Evolutionary conservation across 64 coral and sea anemone genomes (phyloP), one percentile per base, ranked within the genome.

Genomic region (Hydrozoanthus tunicans): DNA sequence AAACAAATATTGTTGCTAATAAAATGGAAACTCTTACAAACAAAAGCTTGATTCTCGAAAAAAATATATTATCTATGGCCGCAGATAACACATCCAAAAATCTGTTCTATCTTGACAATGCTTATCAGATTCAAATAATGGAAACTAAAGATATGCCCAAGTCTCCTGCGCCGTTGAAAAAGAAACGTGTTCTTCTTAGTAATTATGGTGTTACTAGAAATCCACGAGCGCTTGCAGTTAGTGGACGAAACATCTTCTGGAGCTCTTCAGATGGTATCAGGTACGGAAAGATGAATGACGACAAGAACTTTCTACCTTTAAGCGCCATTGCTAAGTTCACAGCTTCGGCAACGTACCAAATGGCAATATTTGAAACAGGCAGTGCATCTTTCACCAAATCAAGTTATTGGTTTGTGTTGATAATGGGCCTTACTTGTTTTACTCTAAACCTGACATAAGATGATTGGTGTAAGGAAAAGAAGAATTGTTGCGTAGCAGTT

Each of bases 341-440:
- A 23, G 55, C 5, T 17, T 53, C 59, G 4, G 8, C 10, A 79
- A 56, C 56, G 3, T 79, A 58, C 6, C 77, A 79, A 9, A 79
- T 79, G 77, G 77, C 77, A 26, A 17, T n/a, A 4, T 79, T 79
- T 79, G 77, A 79, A 56, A 59, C 77, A 79, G 58, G 77, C 77
- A 20, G 53, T 59, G 77, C 54, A 8, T 17, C n/a, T 57, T 5
- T 79, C 6, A 23, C 59, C 77, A 79, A 56, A n/a, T 23, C 14
- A 12, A 58, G 8, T 9, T 59, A 27, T 25, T 59, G 54, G 55
- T 58, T 79, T 20, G 17, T 79, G 3, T 3, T 79, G 17, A 15
- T 60, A 56, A 3, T 79, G 54, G 7, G 12, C 59, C 9, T 79
- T 7, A 9, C 3, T 60, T 58, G 20, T 79, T 23, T 56, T 1